Evolutionary conservation across 2,113 vertebrate genomes (phyloP), one percentile per base, ranked within the genome.

Genomic region (Xyrauchen texanus): DNA sequence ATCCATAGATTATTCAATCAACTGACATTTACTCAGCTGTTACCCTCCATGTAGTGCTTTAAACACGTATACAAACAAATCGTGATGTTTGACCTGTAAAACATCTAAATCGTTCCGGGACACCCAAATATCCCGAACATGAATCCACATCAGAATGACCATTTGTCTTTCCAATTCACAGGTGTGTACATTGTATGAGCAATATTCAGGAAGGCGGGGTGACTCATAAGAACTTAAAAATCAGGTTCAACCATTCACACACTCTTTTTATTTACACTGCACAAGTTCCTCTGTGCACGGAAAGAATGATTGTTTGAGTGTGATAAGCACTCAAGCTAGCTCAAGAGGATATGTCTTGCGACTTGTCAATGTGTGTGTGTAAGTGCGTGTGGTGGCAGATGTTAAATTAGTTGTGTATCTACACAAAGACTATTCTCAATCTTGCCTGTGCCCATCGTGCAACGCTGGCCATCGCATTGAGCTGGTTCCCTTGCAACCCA

Each of bases 1-100:
- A 92, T 88, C 89, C 90, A 91, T 88, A 92, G 91, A 92, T 92
- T 90, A 92, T 92, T 89, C 88, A 91, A 92, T 91, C 89, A 90
- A 88, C 91, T 91, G 86, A 86, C 82, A 86, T 89, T 78, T 79
- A 49, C 47, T 83, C 80, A 84, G 83, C 64, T 45, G 55, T 45
- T 49, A 46, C n/a, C 10, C 60, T 74, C 16, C 16, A 73, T 73
- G 42, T 6, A 61, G 5, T 49, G 55, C 55, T n/a, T 72, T n/a
- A 9, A 11, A 73, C 57, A 12, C 57, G 11, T 47, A 8, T 61
- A 16, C n/a, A 45, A 71, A 15, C 52, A 70, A 57, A 57, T 45
- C 21, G 42, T 4, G 5, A 42, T n/a, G 69, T 47, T 7, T 73
- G 21, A 34, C 21, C 1, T 34, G 21, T 34, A 34, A 34, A 34